Evolutionary conservation across 2,113 vertebrate genomes (phyloP).

Genomic region (Prionailurus viverrinus): DNA sequence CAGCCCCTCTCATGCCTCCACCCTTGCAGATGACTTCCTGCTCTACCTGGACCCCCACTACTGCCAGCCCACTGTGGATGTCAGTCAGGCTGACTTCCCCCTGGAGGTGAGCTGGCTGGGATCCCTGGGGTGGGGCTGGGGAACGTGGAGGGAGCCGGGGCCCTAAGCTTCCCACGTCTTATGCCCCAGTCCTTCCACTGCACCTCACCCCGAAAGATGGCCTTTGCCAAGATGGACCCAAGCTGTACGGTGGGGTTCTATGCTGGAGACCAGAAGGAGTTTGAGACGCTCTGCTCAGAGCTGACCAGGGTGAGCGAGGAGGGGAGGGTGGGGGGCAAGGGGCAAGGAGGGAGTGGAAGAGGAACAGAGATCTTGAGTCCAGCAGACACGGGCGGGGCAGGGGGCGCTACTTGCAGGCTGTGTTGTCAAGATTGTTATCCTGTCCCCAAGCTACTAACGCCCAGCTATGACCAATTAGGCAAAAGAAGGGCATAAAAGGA

Average conservation of each 20-base stretch:
- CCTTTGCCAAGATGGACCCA: slow-evolving; percentile 94
- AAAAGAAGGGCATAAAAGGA: background rate
- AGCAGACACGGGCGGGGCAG: too few relatives aligned
- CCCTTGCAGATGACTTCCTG: slow-evolving; percentile 91
- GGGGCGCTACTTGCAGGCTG: background rate
- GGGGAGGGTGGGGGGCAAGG: rapidly evolving
- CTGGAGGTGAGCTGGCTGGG: slow-evolving; percentile 88
- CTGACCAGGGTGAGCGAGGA: slow-evolving; percentile 88
- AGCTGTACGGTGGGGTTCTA: slow-evolving; percentile 97
- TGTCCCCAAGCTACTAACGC: background rate
- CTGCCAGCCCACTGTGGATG: slow-evolving; percentile 93
- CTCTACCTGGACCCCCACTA: slow-evolving; percentile 97
- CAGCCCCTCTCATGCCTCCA: background rate
- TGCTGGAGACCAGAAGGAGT: slow-evolving; percentile 90
- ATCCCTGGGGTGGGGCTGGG: background rate
- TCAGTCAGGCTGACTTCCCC: slow-evolving; percentile 89
- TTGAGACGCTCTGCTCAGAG: slow-evolving; percentile 91
- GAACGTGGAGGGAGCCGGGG: rapidly evolving
- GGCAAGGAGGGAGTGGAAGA: background rate
- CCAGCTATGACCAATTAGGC: background rate
- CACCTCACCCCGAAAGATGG: slow-evolving; percentile 94
- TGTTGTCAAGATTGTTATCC: background rate
- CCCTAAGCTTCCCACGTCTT: background rate
- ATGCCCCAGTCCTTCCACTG: slow-evolving; percentile 93
- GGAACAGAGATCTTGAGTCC: background rate